These are phyloP conservation scores for Scolopax bukidnonensis DNA, from an alignment of 2,797 vertebrate species.

Conservation along the genomic window DNA sequence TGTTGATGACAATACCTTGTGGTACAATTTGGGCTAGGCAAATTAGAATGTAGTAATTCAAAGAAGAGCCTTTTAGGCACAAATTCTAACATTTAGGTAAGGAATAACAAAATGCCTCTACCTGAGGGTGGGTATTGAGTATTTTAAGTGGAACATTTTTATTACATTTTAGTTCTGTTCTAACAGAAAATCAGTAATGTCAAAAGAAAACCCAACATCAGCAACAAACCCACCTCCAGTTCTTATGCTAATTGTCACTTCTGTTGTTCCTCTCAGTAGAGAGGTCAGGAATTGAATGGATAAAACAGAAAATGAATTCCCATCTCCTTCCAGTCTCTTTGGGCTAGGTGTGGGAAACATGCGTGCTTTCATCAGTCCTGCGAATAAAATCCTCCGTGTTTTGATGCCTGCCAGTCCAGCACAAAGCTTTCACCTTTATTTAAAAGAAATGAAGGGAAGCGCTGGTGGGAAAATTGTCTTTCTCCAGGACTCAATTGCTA, in stretches of 20 bases:
- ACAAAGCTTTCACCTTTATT: not conserved
- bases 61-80: not conserved
- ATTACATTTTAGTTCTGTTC: not conserved
- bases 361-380: not conserved
- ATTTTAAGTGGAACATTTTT: not conserved
- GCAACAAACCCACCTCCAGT: not conserved
- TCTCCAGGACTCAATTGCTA: not conserved
- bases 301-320: constrained; percentile 17
- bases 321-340: not conserved
- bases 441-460: not conserved
- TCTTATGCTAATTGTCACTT: not conserved
- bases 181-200: not conserved
- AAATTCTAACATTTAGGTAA: not conserved
- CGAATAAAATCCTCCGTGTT: constrained; percentile 8
- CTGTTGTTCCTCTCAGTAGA: not conserved
- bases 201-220: not conserved
- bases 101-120: not conserved
- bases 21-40: not conserved
- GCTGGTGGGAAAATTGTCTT: not conserved
- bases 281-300: not conserved
- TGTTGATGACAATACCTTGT: not conserved
- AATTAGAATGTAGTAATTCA: not conserved
- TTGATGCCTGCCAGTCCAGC: not conserved
- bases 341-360: not conserved
- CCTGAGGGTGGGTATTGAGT: not conserved